Percentiles rank a stretch among this genome's conserved stretches.
Evolutionary conservation across 2,888 invertebrate species (phyloP).

Genomic region (Charanyca ferruginea): DNA sequence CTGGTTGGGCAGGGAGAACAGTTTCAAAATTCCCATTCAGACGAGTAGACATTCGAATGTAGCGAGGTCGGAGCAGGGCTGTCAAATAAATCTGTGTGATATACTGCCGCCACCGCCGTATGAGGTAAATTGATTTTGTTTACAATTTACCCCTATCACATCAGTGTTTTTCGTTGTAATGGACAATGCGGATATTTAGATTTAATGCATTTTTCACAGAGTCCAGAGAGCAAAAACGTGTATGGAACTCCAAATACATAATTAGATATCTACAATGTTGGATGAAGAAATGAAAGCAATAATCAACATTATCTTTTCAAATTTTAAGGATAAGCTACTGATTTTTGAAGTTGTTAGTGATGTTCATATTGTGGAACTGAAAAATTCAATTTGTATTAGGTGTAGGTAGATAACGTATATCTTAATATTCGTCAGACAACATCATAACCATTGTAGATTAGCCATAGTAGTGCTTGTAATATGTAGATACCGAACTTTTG

Average conservation of each 20-base stretch:
- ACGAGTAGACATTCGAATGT: constrained; percentile 87
- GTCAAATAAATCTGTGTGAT: constrained; percentile 92
- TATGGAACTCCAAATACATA: constrained; percentile 69
- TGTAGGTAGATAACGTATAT: constrained; percentile 66
- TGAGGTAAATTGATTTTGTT: constrained; percentile 89
- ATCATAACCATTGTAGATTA: constrained; percentile 70
- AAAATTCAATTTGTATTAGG: constrained; percentile 58
- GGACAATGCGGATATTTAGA: constrained; percentile 65
- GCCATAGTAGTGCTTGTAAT: constrained; percentile 80
- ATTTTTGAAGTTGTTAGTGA: constrained; percentile 58
- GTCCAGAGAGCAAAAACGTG: constrained; percentile 84
- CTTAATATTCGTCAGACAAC: constrained; percentile 60
- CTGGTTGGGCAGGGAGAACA: constrained; percentile 89
- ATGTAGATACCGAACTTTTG: constrained; percentile 79
- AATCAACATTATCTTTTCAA: constrained; percentile 65
- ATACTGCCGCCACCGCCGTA: constrained; percentile 92
- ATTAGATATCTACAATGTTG: constrained; percentile 54
- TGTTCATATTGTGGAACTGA: constrained; percentile 56
- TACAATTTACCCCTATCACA: constrained; percentile 71
- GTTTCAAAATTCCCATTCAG: constrained; percentile 90
- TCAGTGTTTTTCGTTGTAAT: constrained; percentile 69
- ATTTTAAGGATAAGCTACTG: constrained; percentile 57
- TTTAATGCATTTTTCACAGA: constrained; percentile 77
- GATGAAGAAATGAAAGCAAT: constrained; percentile 62
- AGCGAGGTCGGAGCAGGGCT: constrained; percentile 88